These are phyloP conservation scores for Hippoglossus hippoglossus DNA, from an alignment of 2,797 vertebrate genomes.

Conservation along the genomic window DNA sequence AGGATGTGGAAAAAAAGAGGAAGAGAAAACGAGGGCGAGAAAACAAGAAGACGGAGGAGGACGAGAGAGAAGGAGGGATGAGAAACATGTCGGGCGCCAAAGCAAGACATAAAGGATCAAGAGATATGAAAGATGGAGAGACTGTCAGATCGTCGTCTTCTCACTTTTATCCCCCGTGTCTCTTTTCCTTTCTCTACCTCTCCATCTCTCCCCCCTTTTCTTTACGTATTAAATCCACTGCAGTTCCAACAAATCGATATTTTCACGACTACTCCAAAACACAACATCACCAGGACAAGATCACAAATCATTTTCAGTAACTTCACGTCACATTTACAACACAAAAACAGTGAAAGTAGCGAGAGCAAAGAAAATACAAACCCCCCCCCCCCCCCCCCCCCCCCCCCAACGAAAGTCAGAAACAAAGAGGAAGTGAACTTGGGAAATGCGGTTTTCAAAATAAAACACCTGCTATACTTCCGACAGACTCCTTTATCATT, in stretches of 20 bases:
- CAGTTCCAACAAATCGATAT: neutral
- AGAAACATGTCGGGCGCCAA: conserved; percentile 39
- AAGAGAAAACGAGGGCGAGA: conserved; percentile 48
- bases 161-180: conserved; percentile 41
- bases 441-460: too few relatives aligned
- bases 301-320: too few relatives aligned
- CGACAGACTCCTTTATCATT: too few relatives aligned
- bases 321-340: too few relatives aligned
- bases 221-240: conserved; percentile 54
- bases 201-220: conserved; percentile 37
- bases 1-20: conserved; percentile 58
- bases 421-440: too few relatives aligned
- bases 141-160: conserved; percentile 29
- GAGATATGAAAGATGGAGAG: conserved; percentile 39
- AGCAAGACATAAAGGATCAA: conserved; percentile 19
- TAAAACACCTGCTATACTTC: too few relatives aligned
- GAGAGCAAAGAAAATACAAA: too few relatives aligned
- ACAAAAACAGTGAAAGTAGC: too few relatives aligned
- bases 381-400: too few relatives aligned
- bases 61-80: conserved; percentile 37
- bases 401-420: too few relatives aligned
- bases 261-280: too few relatives aligned
- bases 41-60: conserved; percentile 36
- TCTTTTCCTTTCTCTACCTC: conserved; percentile 49
- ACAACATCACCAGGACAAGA: too few relatives aligned